Conservation (phyloP, 2,113 vertebrate genomes). For the Malaclemys terrapin region DNA sequence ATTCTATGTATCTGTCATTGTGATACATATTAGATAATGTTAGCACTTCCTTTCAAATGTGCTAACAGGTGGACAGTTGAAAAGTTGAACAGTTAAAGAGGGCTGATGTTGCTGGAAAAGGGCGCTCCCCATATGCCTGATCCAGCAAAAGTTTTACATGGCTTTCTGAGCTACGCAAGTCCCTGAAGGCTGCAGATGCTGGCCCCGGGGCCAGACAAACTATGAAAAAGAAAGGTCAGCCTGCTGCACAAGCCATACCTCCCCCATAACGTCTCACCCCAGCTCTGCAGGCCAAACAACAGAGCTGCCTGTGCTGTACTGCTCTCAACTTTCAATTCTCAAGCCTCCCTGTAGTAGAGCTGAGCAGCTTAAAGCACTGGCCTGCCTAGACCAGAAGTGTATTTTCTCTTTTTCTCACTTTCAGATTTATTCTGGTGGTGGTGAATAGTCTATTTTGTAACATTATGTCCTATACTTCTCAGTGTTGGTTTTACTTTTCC, state of each 20-base stretch:
- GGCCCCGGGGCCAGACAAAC: neutral
- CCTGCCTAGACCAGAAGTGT: neutral
- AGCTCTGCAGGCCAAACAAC: neutral
- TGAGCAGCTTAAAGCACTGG: neutral
- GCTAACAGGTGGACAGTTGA: conserved; percentile 29
- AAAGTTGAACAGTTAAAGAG: conserved; percentile 6
- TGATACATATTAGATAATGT: neutral
- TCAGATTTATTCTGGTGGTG: neutral
- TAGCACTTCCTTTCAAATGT: conserved; percentile 38
- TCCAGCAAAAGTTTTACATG: neutral
- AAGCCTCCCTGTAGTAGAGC: neutral
- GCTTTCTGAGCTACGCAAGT: conserved; percentile 13
- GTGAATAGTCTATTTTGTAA: neutral
- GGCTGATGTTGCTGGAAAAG: neutral
- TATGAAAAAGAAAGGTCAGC: rapidly evolving
- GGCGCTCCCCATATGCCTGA: neutral
- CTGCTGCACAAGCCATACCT: neutral
- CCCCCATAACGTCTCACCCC: neutral
- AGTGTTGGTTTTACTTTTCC: neutral
- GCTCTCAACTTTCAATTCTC: neutral
- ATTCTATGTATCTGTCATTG: neutral
- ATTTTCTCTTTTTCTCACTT: neutral
- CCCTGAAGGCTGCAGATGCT: neutral
- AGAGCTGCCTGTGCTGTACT: neutral
- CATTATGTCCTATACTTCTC: neutral